Base-by-base conservation (phyloP, 1,140 invertebrate genomes). In the Drosophila baimaii region DNA sequence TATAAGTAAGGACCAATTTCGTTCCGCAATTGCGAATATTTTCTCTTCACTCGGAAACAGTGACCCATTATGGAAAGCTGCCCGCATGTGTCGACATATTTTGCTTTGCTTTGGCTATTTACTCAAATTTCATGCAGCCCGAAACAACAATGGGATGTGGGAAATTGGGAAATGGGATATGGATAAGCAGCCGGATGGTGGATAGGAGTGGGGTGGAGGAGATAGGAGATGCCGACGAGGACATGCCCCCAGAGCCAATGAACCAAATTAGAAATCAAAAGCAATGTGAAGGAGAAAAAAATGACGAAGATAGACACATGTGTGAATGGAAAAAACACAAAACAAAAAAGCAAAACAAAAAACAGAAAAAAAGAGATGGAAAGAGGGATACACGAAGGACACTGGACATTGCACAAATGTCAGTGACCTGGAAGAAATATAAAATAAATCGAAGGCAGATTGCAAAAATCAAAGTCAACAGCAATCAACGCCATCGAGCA, bases 391-490 rank as follows among this genome's bases (percentile, higher is more conserved):
- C 15, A 54, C 46, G 37, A 29, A 39, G 61, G 61, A 62, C 44
- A 57, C 31, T 76, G 69, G 63, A 73, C 65, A 59, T 69, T 81
- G 79, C 73, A 77, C 41, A 62, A 77, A 78, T 83, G 84, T 62
- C 84, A 89, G 69, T 88, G 80, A 89, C 77, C 77, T 88, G 84
- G 77, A 88, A 88, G 73, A 80, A 69, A 79, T 89, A 79, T 79
- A 77, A 77, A 88, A 88, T 83, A 89, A 81, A 84, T 88, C 84
- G 77, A 80, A 84, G 80, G 51, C 81, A 89, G 77, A 89, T 86
- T 82, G 77, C 84, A 78, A 88, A 86, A 86, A 88, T 88, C 84
- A 89, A 88, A 84, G 84, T 84, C 84, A 88, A 89, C 84, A 88
- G 68, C 84, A 88, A 88, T 86, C 84, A 89, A 88, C 68, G 81